These are phyloP conservation scores for Pteria penguin DNA, from an alignment of 2,888 invertebrate species.

Conservation along the genomic window DNA sequence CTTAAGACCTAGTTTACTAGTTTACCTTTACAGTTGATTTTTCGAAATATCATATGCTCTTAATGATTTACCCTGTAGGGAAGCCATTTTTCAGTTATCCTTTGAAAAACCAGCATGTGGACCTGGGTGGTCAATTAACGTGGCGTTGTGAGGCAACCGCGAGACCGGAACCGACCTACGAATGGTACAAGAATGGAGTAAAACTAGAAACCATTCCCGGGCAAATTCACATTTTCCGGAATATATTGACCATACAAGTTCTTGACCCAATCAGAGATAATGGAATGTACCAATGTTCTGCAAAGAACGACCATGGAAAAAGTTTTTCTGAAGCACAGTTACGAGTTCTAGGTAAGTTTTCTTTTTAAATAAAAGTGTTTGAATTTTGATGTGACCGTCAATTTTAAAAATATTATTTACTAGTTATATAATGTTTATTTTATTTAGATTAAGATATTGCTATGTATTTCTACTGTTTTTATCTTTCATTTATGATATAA, in stretches of 20 bases:
- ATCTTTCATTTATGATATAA: too few species aligned
- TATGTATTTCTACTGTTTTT: too few species aligned
- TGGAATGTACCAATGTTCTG: slow-evolving; percentile 97
- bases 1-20: too few species aligned
- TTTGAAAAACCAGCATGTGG: slow-evolving; percentile 72
- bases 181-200: slow-evolving; percentile 68
- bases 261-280: slow-evolving; percentile 84
- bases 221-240: slow-evolving; percentile 52
- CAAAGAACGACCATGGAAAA: slow-evolving; percentile 87
- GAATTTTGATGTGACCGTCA: not conserved
- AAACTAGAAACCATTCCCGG: slow-evolving; percentile 41
- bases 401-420: not conserved
- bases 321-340: slow-evolving; percentile 93
- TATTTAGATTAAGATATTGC: not conserved
- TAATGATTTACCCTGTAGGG: slow-evolving; percentile 58
- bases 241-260: slow-evolving; percentile 62
- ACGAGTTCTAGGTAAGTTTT: slow-evolving; percentile 86
- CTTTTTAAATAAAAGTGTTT: too few species aligned
- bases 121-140: slow-evolving; percentile 68
- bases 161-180: slow-evolving; percentile 54
- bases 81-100: slow-evolving; percentile 76
- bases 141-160: slow-evolving; percentile 76
- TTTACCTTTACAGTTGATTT: too few species aligned
- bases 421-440: not conserved
- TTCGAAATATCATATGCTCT: too few species aligned